Conservation (phyloP, 2,888 invertebrate genomes). For the Keiferia lycopersicella region DNA sequence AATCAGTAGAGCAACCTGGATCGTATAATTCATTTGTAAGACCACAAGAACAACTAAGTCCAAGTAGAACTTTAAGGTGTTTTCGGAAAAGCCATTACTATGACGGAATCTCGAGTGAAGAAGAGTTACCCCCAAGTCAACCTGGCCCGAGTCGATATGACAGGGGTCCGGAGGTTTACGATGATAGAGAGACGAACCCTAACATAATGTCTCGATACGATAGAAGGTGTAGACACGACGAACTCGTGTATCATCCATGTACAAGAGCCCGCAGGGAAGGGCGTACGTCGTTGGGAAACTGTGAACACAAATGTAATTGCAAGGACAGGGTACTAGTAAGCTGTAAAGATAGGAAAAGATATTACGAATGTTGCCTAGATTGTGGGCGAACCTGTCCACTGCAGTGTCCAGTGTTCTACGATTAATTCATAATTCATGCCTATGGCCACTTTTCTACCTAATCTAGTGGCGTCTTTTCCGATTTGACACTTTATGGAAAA, state of each 20-base stretch:
- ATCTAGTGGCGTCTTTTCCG: too few relatives aligned
- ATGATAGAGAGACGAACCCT: not conserved
- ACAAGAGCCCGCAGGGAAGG: not conserved
- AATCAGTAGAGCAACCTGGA: not conserved
- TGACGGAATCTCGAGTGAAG: not conserved
- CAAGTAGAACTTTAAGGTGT: not conserved
- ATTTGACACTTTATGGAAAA: too few relatives aligned
- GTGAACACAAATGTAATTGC: slow-evolving; percentile 15
- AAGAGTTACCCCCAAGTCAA: not conserved
- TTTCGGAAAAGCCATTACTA: not conserved
- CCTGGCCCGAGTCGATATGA: not conserved
- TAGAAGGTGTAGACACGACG: not conserved
- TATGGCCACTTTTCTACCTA: too few relatives aligned
- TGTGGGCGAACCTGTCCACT: slow-evolving; percentile 13
- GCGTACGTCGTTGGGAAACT: not conserved
- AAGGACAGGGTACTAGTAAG: not conserved
- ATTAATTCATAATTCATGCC: not conserved
- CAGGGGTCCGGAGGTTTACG: not conserved
- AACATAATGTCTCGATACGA: not conserved
- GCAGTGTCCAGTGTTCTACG: not conserved
- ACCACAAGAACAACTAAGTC: not conserved
- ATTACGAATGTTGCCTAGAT: slow-evolving; percentile 7
- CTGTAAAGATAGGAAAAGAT: not conserved
- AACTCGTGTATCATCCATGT: not conserved
- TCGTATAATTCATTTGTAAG: not conserved